Base-by-base conservation (phyloP, 2,797 vertebrate species). In the Cossypha niveicapilla region DNA sequence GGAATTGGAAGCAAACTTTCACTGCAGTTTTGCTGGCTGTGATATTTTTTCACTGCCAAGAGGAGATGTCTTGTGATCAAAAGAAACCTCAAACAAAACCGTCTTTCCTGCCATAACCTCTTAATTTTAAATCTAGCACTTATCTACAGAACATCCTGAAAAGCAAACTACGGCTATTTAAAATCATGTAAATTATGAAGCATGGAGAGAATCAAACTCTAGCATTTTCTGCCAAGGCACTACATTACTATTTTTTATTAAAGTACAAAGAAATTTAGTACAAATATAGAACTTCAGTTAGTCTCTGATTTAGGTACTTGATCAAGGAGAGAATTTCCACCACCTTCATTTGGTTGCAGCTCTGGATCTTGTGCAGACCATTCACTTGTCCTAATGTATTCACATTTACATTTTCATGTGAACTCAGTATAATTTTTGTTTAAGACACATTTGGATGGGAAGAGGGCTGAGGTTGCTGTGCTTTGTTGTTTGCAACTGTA, bases 101-200 rank as follows among this genome's bases (percentile, higher is more conserved):
- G 61, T n/a, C 50, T 70, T 91, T 60, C 37, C 44, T 88, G 51
- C 51, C 22, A 5, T 76, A 86, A 62, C 73, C 67, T 88, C 74
- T 83, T 54, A 28, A 35, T 81, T 74, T 82, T 45, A 67, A 79
- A 81, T 75, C 60, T 78, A 67, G n/a, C 30, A 30, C 65, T 88
- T 81, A 34, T 34, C 68, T 94, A 18, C 17, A 53, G 37, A 78
- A 68, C 4, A 7, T 58, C 57, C 50, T 88, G 66, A 80, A 77
- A 84, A 86, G 32, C 47, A 78, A 88, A 89, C 34, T 39, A 27
- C 7, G n/a, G 30, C 48, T 85, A 32, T 85, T 90, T 87, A 72
- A 88, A 85, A 45, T 5, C 30, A 27, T 28, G 24, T 56, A 32
- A 63, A 66, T 81, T 6, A 27, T 51, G 58, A 81, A 86, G 39